phyloP scores from a whole-genome alignment of 2,113 vertebrate species.

The Cercopithecus mona region DNA sequence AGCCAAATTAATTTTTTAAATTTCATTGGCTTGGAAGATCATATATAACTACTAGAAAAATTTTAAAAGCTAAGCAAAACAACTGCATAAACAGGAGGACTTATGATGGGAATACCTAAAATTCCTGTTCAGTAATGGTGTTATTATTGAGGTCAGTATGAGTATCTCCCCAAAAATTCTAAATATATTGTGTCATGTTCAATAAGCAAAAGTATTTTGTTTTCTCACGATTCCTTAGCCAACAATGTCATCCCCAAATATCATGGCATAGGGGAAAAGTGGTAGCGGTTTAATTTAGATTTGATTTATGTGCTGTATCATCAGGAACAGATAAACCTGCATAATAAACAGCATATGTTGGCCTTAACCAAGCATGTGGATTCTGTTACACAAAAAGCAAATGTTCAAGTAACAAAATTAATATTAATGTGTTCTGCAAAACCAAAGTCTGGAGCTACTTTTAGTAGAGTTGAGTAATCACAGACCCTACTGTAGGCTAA shows the following conservation, averaged over 20 bases:
- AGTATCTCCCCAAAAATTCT: not conserved
- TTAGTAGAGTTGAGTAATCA: slow-evolving; percentile 33
- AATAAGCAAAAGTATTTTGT: slow-evolving; percentile 38
- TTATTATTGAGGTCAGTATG: not conserved
- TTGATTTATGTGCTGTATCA: slow-evolving; percentile 63
- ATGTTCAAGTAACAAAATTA: slow-evolving; percentile 73
- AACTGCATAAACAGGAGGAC: not conserved
- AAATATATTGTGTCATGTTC: not conserved
- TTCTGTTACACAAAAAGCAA: slow-evolving; percentile 69
- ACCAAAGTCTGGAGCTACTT: slow-evolving; percentile 54
- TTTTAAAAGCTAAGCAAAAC: slow-evolving; percentile 53
- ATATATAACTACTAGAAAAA: slow-evolving; percentile 20
- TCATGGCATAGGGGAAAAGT: not conserved
- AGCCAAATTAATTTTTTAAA: not conserved
- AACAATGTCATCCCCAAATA: slow-evolving; percentile 32
- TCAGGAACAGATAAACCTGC: slow-evolving; percentile 73
- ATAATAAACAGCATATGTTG: slow-evolving; percentile 71
- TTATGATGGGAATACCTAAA: not conserved
- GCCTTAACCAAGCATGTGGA: slow-evolving; percentile 59
- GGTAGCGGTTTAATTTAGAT: slow-evolving; percentile 58
- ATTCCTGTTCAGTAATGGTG: not conserved
- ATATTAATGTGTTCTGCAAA: slow-evolving; percentile 72
- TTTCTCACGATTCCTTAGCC: not conserved
- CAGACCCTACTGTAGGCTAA: not conserved
- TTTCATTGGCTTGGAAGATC: not conserved